Evolutionary conservation across 2,888 invertebrate species (phyloP).

Genomic region (Dusona sp.): DNA sequence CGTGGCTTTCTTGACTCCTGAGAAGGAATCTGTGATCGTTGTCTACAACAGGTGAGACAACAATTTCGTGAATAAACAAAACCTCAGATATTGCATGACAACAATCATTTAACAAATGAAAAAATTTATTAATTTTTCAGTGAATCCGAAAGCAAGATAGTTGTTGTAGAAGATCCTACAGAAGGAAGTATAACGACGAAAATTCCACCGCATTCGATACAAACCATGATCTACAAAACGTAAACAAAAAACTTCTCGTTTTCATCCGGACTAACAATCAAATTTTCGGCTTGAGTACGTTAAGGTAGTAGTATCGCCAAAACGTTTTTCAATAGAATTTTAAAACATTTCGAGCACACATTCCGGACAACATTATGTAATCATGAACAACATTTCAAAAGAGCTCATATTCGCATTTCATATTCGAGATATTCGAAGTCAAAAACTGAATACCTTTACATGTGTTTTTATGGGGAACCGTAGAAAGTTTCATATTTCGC

Average conservation of each 20-base stretch:
- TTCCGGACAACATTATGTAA: no score
- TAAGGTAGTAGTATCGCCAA: neutral
- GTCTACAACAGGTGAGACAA: slow-evolving; percentile 86
- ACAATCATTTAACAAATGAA: neutral
- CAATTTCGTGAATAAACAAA: neutral
- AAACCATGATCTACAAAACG: slow-evolving; percentile 83
- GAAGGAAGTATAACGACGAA: slow-evolving; percentile 80
- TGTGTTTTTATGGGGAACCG: no score
- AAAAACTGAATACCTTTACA: no score
- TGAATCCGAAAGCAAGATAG: slow-evolving; percentile 77
- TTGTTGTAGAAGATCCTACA: slow-evolving; percentile 82
- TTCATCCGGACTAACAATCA: neutral
- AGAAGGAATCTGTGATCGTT: slow-evolving; percentile 85
- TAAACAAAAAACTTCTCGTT: neutral
- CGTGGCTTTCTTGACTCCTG: slow-evolving; percentile 86
- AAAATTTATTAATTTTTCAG: slow-evolving; percentile 76
- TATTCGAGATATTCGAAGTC: no score
- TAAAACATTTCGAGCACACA: no score
- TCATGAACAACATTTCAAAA: no score
- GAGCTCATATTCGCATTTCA: no score
- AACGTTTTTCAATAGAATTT: no score
- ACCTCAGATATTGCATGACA: neutral
- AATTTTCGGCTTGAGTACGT: neutral
- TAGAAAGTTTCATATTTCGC: no score
- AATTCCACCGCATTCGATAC: slow-evolving; percentile 84